phyloP scores from a whole-genome alignment of 2,888 invertebrate species.

The Cylindroiulus punctatus region DNA sequence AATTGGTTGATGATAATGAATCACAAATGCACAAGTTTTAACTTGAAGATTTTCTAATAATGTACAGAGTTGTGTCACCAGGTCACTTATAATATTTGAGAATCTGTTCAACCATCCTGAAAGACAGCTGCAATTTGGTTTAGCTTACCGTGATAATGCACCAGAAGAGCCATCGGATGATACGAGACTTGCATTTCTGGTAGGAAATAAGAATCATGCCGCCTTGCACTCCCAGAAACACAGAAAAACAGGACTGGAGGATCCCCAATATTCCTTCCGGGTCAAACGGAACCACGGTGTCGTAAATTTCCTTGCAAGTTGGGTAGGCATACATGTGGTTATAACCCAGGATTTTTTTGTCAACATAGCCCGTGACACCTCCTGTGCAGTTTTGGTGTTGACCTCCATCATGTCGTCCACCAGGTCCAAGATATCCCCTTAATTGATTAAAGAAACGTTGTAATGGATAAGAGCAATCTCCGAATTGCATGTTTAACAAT shows the following conservation, averaged over 20 bases:
- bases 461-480: not conserved
- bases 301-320: conserved; percentile 74
- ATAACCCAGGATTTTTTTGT: conserved; percentile 76
- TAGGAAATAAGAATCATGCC: conserved; percentile 78
- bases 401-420: conserved; percentile 77
- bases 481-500: not conserved
- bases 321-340: conserved; percentile 81
- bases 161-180: conserved; percentile 82
- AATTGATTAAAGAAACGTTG: conserved; percentile 29
- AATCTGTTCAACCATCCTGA: too few relatives aligned
- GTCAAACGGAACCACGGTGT: conserved; percentile 73
- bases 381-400: conserved; percentile 78
- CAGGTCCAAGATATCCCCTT: conserved; percentile 92
- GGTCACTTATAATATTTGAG: too few relatives aligned
- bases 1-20: too few relatives aligned
- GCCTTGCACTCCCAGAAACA: conserved; percentile 70
- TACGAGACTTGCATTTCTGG: conserved; percentile 71
- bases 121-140: not conserved
- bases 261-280: conserved; percentile 87
- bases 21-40: too few relatives aligned
- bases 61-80: too few relatives aligned
- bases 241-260: conserved; percentile 65
- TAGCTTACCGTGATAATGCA: conserved; percentile 67
- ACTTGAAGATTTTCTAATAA: too few relatives aligned
- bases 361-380: conserved; percentile 88